Evolutionary conservation across 2,888 invertebrate genomes (phyloP).

Genomic region (Reticulitermes lucifugus): DNA sequence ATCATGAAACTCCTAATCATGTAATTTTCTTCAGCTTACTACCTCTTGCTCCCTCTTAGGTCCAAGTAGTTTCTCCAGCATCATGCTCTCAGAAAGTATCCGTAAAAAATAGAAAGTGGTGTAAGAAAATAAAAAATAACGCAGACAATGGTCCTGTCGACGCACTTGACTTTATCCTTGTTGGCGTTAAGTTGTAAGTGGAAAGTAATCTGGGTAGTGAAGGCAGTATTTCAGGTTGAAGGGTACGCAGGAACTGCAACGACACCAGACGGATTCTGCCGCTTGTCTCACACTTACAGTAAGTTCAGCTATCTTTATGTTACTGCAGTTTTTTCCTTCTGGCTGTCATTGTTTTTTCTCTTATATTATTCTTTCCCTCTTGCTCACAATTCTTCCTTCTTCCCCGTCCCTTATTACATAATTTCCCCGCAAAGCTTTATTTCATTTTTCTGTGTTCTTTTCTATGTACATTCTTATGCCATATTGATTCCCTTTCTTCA

Average conservation of each 20-base stretch:
- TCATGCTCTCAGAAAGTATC: too few species aligned
- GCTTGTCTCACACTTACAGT: neutral
- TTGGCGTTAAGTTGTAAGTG: neutral
- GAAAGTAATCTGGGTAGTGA: neutral
- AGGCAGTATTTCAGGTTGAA: neutral
- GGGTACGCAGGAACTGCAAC: neutral
- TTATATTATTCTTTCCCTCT: neutral
- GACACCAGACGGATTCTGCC: neutral
- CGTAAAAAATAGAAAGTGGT: too few species aligned
- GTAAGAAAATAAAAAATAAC: too few species aligned
- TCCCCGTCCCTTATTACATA: neutral
- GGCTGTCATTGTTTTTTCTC: neutral
- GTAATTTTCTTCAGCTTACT: too few species aligned
- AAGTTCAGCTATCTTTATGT: neutral
- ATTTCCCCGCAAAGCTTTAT: neutral
- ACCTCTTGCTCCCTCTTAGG: too few species aligned
- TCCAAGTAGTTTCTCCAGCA: too few species aligned
- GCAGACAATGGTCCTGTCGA: neutral
- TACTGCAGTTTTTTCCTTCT: neutral
- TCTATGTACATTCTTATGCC: neutral
- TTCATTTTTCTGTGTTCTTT: neutral
- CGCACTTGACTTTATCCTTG: neutral
- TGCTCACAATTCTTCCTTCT: neutral
- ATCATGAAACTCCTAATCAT: too few species aligned
- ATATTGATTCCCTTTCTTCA: neutral